phyloP scores from a whole-genome alignment of 2,113 vertebrate genomes.

The Perca flavescens region DNA sequence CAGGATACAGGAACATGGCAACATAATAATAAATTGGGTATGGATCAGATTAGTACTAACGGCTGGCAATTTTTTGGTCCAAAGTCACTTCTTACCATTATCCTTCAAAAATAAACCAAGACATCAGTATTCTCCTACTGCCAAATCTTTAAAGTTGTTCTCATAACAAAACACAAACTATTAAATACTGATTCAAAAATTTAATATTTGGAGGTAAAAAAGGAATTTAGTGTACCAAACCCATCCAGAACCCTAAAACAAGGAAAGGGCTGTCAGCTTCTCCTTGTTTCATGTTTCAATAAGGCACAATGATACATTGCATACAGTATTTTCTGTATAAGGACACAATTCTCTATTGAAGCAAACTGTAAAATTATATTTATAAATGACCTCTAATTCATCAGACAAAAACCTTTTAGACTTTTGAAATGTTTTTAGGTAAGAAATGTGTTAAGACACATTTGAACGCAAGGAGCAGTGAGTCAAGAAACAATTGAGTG shows the following conservation, averaged over 20 bases:
- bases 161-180: conserved; percentile 3
- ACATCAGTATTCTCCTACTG: conserved; percentile 1
- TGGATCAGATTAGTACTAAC: conserved; percentile 28
- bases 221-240: conserved; percentile 3
- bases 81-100: neutral
- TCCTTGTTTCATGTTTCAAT: conserved; percentile 35
- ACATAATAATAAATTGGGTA: conserved; percentile 12
- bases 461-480: neutral
- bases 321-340: conserved; percentile 32
- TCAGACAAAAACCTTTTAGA: neutral
- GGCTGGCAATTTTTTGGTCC: neutral
- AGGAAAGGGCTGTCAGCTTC: conserved; percentile 20
- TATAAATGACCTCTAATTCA: conserved; percentile 32
- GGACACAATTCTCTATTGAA: conserved; percentile 2
- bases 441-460: conserved; percentile 7
- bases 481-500: neutral
- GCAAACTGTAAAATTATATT: conserved; percentile 5
- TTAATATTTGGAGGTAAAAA: conserved; percentile 47
- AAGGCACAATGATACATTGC: conserved; percentile 65
- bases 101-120: conserved; percentile 34
- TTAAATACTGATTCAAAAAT: conserved; percentile 39
- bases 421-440: conserved; percentile 46
- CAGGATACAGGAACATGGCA: conserved; percentile 16
- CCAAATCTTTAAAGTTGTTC: neutral
- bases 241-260: conserved; percentile 5